Evolutionary conservation across 2,113 vertebrate species (phyloP).

Genomic region (Lichenostomus cassidix): DNA sequence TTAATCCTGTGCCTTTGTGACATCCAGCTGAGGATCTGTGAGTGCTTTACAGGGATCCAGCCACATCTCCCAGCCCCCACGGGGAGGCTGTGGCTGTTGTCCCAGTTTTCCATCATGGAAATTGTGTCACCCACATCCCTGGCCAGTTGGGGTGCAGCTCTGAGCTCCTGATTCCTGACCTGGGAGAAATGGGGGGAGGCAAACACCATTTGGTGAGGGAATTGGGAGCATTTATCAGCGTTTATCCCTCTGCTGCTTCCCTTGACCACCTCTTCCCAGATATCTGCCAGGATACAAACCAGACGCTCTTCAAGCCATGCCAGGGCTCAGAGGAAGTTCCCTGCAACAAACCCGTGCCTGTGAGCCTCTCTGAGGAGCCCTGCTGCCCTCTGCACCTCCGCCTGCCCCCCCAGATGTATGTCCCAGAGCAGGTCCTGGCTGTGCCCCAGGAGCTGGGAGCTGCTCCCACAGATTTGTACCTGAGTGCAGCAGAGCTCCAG

Average conservation of each 20-base stretch:
- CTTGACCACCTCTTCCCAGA: slow-evolving; percentile 81
- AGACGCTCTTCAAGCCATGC: slow-evolving; percentile 91
- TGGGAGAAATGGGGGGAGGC: rapidly evolving
- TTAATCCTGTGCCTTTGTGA: background rate
- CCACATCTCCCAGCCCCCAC: background rate
- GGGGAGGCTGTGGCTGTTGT: background rate
- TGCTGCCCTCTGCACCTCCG: slow-evolving; percentile 91
- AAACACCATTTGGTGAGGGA: rapidly evolving
- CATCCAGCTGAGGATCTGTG: background rate
- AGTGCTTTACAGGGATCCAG: background rate
- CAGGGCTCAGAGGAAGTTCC: slow-evolving; percentile 88
- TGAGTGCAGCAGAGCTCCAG: slow-evolving; percentile 95
- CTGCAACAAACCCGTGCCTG: slow-evolving; percentile 86
- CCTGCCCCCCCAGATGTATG: slow-evolving; percentile 89
- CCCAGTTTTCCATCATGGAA: background rate
- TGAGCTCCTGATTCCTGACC: background rate
- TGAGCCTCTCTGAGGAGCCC: slow-evolving; percentile 90
- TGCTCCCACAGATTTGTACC: slow-evolving; percentile 86
- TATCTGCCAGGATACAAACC: slow-evolving; percentile 92
- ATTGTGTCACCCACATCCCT: background rate
- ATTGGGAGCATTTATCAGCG: rapidly evolving
- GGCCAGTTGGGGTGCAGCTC: background rate
- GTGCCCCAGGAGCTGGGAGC: slow-evolving; percentile 81
- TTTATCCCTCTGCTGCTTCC: background rate
- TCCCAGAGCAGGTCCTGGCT: slow-evolving; percentile 85